These are phyloP conservation scores for Illadopsis cleaveri DNA, from an alignment of 2,113 vertebrate species.

Conservation along the genomic window DNA sequence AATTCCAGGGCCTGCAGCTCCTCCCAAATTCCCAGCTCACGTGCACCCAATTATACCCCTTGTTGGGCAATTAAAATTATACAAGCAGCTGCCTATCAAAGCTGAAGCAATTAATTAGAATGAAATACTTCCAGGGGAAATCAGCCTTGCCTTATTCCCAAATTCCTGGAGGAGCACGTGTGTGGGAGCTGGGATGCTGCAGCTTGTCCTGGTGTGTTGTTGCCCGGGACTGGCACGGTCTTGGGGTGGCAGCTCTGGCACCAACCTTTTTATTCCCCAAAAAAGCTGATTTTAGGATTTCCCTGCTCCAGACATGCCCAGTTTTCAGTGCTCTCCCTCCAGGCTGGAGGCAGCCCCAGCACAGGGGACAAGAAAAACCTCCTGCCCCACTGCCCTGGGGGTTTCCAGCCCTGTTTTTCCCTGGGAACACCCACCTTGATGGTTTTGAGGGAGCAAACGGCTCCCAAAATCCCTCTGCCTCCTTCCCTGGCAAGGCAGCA, in stretches of 20 bases:
- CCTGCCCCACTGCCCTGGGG: fast-evolving
- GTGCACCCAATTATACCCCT: background rate
- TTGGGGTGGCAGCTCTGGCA: fast-evolving
- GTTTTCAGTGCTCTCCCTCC: background rate
- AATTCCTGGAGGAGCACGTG: fast-evolving
- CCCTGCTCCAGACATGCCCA: background rate
- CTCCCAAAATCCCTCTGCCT: background rate
- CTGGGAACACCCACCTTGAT: too few relatives aligned
- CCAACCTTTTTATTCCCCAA: background rate
- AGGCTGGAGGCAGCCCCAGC: background rate
- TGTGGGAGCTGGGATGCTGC: background rate
- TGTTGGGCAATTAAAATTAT: background rate
- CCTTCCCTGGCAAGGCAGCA: background rate
- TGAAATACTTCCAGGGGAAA: background rate
- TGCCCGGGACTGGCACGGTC: background rate
- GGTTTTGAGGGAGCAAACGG: background rate
- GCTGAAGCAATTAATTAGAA: slow-evolving; percentile 18
- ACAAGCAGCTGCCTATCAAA: background rate
- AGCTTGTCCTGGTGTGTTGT: fast-evolving
- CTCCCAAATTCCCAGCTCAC: background rate
- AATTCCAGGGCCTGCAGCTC: background rate
- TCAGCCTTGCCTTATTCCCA: background rate
- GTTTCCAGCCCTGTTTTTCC: fast-evolving
- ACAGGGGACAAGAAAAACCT: fast-evolving
- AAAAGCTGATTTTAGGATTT: background rate